Evolutionary conservation across 2,888 invertebrate species (phyloP).

Genomic region (Homarus gammarus): DNA sequence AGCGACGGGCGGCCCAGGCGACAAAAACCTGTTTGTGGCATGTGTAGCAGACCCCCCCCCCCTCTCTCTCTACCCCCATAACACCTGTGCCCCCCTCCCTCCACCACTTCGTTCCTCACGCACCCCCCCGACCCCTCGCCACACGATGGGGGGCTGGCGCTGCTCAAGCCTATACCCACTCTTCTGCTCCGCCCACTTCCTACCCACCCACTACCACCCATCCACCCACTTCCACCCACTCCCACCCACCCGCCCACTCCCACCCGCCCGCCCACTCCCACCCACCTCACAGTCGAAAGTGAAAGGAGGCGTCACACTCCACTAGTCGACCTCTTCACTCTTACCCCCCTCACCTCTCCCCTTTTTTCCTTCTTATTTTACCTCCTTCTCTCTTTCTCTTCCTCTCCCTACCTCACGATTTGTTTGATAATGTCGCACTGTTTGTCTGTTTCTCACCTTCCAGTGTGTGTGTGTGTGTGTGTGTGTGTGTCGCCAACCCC

Average conservation of each 20-base stretch:
- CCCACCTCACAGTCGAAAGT: not conserved
- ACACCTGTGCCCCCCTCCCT: not conserved
- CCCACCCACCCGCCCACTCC: not conserved
- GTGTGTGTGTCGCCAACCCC: not conserved
- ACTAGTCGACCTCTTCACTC: not conserved
- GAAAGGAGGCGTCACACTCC: not conserved
- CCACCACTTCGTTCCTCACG: not conserved
- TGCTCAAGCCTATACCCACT: not conserved
- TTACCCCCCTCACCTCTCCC: not conserved
- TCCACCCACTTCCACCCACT: not conserved
- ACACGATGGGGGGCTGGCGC: not conserved
- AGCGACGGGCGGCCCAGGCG: not conserved
- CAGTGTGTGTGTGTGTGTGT: too few relatives aligned
- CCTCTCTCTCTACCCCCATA: not conserved
- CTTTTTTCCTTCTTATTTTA: not conserved
- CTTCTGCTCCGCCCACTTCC: not conserved
- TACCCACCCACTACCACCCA: too few relatives aligned
- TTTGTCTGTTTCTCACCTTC: too few relatives aligned
- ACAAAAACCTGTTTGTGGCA: conserved; percentile 11
- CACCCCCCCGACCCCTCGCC: not conserved
- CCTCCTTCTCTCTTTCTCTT: not conserved
- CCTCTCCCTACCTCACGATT: not conserved
- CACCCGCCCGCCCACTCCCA: not conserved
- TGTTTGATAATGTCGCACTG: too few relatives aligned
- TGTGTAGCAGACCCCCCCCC: not conserved